phyloP scores from a whole-genome alignment of 2,888 invertebrate genomes.

The Pocota personata region DNA sequence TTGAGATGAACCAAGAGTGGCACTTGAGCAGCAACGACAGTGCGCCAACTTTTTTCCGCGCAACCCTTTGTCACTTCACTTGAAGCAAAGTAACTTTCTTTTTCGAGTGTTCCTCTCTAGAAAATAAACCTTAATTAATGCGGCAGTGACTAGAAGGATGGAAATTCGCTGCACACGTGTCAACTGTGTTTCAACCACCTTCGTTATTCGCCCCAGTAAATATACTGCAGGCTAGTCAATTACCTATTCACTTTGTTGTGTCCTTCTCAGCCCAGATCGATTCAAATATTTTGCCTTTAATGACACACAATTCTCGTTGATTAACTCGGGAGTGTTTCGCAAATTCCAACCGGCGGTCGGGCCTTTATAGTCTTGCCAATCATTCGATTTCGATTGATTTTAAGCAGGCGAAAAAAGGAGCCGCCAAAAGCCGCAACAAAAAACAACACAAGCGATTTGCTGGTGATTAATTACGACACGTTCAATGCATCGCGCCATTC shows the following conservation, averaged over 20 bases:
- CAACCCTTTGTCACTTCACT: conserved; percentile 56
- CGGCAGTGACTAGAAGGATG: conserved; percentile 24
- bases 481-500: conserved; percentile 14
- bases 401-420: conserved; percentile 26
- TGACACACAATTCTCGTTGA: conserved; percentile 41
- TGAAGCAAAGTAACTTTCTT: conserved; percentile 60
- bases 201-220: conserved; percentile 22
- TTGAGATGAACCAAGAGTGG: conserved; percentile 32
- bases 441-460: conserved; percentile 39
- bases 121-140: conserved; percentile 64
- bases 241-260: conserved; percentile 33
- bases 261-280: conserved; percentile 34
- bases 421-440: conserved; percentile 28
- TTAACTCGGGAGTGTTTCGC: conserved; percentile 34
- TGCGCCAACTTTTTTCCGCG: conserved; percentile 37
- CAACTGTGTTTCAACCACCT: conserved; percentile 32
- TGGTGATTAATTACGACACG: conserved; percentile 59
- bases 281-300: conserved; percentile 34
- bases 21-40: conserved; percentile 51
- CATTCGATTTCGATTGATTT: conserved; percentile 67
- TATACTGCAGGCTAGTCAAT: conserved; percentile 21
- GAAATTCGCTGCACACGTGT: conserved; percentile 50
- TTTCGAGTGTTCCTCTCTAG: conserved; percentile 26
- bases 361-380: conserved; percentile 39
- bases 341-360: conserved; percentile 26